phyloP scores from a whole-genome alignment of 2,797 vertebrate species.

The Lagothrix lagotricha region DNA sequence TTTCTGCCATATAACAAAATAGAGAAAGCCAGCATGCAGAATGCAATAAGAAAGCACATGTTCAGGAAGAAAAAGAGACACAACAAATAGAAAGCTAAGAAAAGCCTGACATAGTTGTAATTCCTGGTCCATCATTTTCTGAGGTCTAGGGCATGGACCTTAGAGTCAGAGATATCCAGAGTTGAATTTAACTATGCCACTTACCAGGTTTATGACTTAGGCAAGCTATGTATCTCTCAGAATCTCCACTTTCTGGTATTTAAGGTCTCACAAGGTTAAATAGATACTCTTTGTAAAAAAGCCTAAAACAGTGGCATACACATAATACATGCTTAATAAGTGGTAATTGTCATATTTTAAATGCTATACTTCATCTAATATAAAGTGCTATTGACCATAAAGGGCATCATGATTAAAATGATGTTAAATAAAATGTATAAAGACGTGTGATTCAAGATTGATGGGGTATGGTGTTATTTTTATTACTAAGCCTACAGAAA shows the following conservation, averaged over 20 bases:
- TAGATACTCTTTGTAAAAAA: neutral
- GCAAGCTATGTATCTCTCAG: neutral
- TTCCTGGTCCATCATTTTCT: neutral
- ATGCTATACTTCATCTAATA: neutral
- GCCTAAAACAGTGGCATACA: neutral
- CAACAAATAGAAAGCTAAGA: slow-evolving; percentile 9
- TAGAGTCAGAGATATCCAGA: neutral
- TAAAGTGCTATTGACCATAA: neutral
- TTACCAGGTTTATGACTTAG: neutral
- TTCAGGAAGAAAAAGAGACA: neutral
- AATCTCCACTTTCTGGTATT: neutral
- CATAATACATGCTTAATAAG: neutral
- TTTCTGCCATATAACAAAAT: neutral
- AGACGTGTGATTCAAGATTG: neutral
- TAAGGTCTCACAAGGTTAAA: neutral
- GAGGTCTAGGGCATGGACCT: neutral
- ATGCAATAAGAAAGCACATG: neutral
- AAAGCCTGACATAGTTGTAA: neutral
- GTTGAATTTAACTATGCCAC: neutral
- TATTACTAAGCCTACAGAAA: neutral
- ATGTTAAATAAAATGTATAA: neutral
- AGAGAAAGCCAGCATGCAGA: neutral
- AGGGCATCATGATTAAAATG: neutral
- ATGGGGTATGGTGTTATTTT: neutral
- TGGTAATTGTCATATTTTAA: neutral